These are phyloP conservation scores for Chaetodon trifasciatus DNA, from an alignment of 2,797 vertebrate genomes.

Conservation along the genomic window DNA sequence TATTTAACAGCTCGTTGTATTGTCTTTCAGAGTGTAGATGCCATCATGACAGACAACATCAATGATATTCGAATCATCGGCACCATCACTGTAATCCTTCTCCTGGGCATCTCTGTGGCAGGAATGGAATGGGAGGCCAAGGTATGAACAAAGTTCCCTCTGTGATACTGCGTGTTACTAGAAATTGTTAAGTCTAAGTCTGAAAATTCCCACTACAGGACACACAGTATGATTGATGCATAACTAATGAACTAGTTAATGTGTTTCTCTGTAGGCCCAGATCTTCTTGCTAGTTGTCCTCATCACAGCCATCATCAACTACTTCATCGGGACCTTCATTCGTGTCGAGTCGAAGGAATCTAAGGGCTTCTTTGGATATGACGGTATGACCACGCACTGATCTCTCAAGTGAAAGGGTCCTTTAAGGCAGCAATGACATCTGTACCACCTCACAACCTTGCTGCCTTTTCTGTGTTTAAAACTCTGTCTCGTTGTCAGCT, in stretches of 20 bases:
- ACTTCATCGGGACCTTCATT: constrained; percentile 95
- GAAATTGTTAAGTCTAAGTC: too few relatives aligned
- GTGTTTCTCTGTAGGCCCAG: constrained; percentile 89
- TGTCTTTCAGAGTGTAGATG: constrained; percentile 81
- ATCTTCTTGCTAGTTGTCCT: constrained; percentile 96
- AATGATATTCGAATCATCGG: constrained; percentile 97
- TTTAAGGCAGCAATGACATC: not conserved
- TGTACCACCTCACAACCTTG: not conserved
- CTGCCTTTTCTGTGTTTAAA: not conserved
- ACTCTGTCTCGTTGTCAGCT: constrained; percentile 73
- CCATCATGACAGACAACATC: constrained; percentile 89
- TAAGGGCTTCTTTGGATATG: constrained; percentile 93
- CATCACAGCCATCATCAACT: constrained; percentile 92
- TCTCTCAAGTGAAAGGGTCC: not conserved
- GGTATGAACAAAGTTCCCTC: constrained; percentile 76
- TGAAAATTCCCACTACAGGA: not conserved
- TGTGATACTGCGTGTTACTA: not conserved
- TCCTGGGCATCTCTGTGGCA: constrained; percentile 96
- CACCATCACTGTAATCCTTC: constrained; percentile 93
- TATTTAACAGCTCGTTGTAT: not conserved
- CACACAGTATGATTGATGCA: not conserved
- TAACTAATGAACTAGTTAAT: not conserved
- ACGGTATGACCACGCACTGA: constrained; percentile 81
- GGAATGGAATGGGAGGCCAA: constrained; percentile 99
- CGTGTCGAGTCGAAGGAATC: constrained; percentile 89